Evolutionary conservation across 2,888 invertebrate genomes (phyloP).

Genomic region (Luperina testacea): DNA sequence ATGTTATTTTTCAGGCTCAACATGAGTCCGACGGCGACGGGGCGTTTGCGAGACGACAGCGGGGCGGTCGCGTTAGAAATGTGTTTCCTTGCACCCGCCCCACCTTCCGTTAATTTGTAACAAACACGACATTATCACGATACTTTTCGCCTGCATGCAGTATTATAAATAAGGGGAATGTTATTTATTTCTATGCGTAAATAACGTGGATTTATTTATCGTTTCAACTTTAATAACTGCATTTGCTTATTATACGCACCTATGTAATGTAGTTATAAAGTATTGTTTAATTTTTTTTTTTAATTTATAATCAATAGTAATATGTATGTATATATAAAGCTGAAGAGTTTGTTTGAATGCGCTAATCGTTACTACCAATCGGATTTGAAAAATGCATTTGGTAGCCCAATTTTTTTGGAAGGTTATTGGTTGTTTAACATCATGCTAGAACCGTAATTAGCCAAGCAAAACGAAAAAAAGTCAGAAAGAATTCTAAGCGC

Average conservation of each 20-base stretch:
- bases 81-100: slow-evolving; percentile 54
- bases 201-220: slow-evolving; percentile 22
- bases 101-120: slow-evolving; percentile 55
- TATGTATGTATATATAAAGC: too few relatives aligned
- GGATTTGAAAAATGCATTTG: too few relatives aligned
- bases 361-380: neutral
- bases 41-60: slow-evolving; percentile 41
- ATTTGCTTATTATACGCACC: neutral
- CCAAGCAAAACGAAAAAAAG: neutral
- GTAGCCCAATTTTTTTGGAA: neutral
- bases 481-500: neutral
- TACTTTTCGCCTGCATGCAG: slow-evolving; percentile 43
- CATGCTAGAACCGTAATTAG: neutral
- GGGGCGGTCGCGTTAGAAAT: slow-evolving; percentile 45
- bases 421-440: neutral
- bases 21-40: slow-evolving; percentile 14
- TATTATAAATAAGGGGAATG: slow-evolving; percentile 25
- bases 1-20: slow-evolving; percentile 43
- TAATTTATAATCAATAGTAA: neutral
- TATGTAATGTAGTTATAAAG: too few relatives aligned
- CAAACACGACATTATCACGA: slow-evolving; percentile 53
- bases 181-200: slow-evolving; percentile 43
- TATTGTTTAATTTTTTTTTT: too few relatives aligned
- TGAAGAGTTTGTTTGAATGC: too few relatives aligned
- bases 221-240: neutral